A percentile compares a stretch with the other conserved stretches of the same genome.
phyloP scores from a whole-genome alignment of 2,113 vertebrate species.

The Uropsilus gracilis region DNA sequence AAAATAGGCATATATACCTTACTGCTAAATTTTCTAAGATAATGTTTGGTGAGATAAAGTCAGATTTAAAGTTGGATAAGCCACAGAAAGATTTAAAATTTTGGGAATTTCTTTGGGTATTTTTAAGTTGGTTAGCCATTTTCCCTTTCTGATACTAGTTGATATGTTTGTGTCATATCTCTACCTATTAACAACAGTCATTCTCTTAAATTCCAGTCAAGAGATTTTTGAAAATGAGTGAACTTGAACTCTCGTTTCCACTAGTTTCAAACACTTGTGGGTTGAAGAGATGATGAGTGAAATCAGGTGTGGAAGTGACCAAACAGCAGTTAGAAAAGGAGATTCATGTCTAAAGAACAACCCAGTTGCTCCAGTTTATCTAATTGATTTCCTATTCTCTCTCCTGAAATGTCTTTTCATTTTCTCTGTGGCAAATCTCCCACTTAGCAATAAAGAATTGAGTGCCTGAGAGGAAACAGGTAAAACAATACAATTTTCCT shows the following conservation, averaged over 20 bases:
- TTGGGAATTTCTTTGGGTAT: not conserved
- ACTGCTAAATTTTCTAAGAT: conserved; percentile 25
- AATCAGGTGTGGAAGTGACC: conserved; percentile 47
- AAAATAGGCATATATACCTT: conserved; percentile 7
- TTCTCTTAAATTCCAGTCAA: conserved; percentile 35
- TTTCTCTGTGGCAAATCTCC: conserved; percentile 48
- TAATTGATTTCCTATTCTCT: conserved; percentile 71
- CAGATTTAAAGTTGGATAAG: not conserved
- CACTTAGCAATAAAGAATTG: conserved; percentile 61
- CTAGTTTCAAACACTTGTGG: conserved; percentile 12
- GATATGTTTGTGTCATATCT: conserved; percentile 2
- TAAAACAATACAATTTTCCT: conserved; percentile 61
- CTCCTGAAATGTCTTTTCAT: conserved; percentile 66
- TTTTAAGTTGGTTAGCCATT: conserved; percentile 14
- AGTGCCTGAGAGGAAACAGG: conserved; percentile 65
- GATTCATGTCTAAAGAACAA: conserved; percentile 61
- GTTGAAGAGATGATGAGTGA: conserved; percentile 39
- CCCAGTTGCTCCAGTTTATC: conserved; percentile 48
- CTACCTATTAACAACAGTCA: conserved; percentile 8
- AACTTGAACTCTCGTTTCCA: conserved; percentile 53
- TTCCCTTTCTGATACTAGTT: not conserved
- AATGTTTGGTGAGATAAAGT: not conserved
- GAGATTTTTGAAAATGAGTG: conserved; percentile 51
- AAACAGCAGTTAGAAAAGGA: conserved; percentile 56
- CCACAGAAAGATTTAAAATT: not conserved